Evolutionary conservation across 1,140 invertebrate genomes (phyloP).

Genomic region (Neuroterus valhalla): DNA sequence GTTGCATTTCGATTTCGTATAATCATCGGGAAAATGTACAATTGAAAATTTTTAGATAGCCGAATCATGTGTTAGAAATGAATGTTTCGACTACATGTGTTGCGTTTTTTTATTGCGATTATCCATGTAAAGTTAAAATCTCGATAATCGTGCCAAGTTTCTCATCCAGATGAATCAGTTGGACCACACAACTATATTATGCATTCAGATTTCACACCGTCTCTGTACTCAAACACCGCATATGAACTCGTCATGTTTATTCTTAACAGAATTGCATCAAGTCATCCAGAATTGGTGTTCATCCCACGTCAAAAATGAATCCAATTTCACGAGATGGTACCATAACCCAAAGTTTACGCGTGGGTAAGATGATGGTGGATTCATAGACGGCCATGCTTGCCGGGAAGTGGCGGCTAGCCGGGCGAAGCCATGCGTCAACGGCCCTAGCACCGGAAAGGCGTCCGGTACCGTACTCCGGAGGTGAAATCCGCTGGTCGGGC

Average conservation of each 20-base stretch:
- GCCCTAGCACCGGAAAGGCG: slow-evolving; percentile 21
- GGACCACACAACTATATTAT: too few relatives aligned
- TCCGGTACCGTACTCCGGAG: slow-evolving; percentile 22
- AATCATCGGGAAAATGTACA: neutral
- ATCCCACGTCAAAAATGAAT: neutral
- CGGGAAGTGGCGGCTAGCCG: slow-evolving; percentile 28
- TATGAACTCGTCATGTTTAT: too few relatives aligned
- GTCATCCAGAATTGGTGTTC: neutral
- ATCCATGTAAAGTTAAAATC: too few relatives aligned
- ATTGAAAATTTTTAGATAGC: neutral
- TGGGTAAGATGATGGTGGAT: neutral
- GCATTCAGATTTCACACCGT: neutral
- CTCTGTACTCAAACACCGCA: neutral
- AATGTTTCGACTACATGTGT: too few relatives aligned
- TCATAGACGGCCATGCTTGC: slow-evolving; percentile 55
- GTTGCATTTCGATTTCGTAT: neutral
- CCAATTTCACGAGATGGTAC: neutral
- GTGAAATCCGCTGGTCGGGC: neutral
- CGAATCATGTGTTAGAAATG: too few relatives aligned
- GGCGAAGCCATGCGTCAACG: slow-evolving; percentile 11
- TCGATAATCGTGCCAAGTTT: too few relatives aligned
- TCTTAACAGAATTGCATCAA: too few relatives aligned
- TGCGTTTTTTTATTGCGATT: too few relatives aligned
- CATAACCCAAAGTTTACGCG: neutral
- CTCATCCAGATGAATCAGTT: too few relatives aligned